Base-by-base conservation (phyloP, 2,113 vertebrate genomes). In the Candoia aspera region DNA sequence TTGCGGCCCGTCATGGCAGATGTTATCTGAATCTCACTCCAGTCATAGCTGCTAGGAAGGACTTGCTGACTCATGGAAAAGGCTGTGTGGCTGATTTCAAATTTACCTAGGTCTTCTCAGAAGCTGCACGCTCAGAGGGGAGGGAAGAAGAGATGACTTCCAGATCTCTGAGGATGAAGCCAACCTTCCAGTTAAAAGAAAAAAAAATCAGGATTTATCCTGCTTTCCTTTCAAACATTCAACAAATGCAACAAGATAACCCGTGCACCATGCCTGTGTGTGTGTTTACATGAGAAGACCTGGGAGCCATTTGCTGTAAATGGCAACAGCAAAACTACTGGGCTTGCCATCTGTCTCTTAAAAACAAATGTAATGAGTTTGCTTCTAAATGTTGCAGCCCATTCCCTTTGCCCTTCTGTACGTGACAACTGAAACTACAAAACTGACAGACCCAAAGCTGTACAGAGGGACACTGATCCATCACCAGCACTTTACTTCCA, bases 21-120 rank as follows among this genome's bases (percentile, higher is more conserved):
- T 91, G 90, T 62, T 91, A 93, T 93, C 90, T 4, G 37, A 92
- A 57, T 90, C 73, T 73, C 90, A 73, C 42, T 83, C 84, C 0
- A 8, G 57, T 57, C 37, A 9, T 11, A 87, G 93, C 23, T 57
- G 95, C 94, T 64, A 87, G n/a, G 90, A 94, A 85, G 89, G 58
- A 86, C 91, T 90, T 3, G 3, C 89, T 90, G 92, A 94, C 91
- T 95, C 96, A 94, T 88, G 23, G 9, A 88, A 94, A 94, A 93
- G 87, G 87, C 23, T 60, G 89, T 85, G 1, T 85, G 1, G 0
- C 53, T 42, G 55, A 55, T 57, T 83, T 46, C 33, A 87, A 79
- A 86, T 91, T 86, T 54, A 64, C 68, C 9, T 42, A 23, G 24
- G 10, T 37, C 59, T 55, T 87, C 57, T 79, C 83, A 86, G 64